These are phyloP conservation scores for Mohoua ochrocephala DNA, from an alignment of 2,113 vertebrate genomes.

Conservation along the genomic window DNA sequence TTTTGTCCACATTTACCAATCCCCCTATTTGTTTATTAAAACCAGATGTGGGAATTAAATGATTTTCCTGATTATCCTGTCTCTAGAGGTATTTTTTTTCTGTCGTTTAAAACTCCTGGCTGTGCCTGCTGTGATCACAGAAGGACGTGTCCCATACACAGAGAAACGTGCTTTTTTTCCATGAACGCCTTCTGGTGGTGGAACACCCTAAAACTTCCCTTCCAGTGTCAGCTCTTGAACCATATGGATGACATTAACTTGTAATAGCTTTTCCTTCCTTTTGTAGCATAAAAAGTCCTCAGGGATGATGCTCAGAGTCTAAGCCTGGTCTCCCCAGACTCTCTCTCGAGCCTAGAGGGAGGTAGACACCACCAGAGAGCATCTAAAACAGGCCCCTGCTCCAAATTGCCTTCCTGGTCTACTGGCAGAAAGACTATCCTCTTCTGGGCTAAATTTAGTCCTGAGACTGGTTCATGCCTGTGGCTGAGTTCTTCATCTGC, in stretches of 20 bases:
- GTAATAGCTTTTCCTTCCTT: conserved; percentile 11
- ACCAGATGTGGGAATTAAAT: background rate
- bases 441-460: background rate
- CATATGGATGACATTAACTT: conserved; percentile 8
- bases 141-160: background rate
- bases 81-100: background rate
- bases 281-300: background rate
- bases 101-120: background rate
- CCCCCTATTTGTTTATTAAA: background rate
- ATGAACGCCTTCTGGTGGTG: background rate
- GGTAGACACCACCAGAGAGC: background rate
- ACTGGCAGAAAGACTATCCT: background rate
- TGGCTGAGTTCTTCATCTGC: background rate
- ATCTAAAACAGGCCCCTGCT: background rate
- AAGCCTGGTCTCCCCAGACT: background rate
- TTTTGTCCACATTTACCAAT: background rate
- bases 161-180: background rate
- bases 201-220: background rate
- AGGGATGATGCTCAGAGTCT: background rate
- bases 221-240: background rate
- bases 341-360: background rate
- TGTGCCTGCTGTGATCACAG: background rate
- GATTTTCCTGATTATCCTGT: background rate
- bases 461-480: background rate
- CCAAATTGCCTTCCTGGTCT: background rate